Evolutionary conservation across 2,888 invertebrate species (phyloP), one percentile per base, ranked within the genome.

Genomic region (Leptogaster cylindrica): DNA sequence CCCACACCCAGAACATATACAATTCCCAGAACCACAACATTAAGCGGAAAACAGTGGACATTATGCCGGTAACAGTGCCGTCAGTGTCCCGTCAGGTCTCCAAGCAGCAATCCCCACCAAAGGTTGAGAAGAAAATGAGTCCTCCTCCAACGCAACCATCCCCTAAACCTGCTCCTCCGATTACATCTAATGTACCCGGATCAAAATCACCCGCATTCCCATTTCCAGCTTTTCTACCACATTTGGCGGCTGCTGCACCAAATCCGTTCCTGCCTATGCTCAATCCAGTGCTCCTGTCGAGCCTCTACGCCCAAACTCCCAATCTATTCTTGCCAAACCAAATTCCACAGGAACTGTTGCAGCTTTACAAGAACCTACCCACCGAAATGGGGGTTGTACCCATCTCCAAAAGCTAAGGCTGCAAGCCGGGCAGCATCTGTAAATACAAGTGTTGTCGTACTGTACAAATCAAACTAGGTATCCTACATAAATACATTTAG

Each of bases 21-120:
- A 72, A 72, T 55, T 70, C 71, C 8, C 72, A 71, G 46, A 72
- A 71, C 51, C 72, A 72, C 41, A 72, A 70, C 41, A 71, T 70
- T 7, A 71, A 70, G 27, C 48, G 71, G 28, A 70, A 70, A 61
- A 33, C 66, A 8, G 41, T 68, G 1, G 71, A 71, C 51, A 68
- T 66, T 25, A 44, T 69, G 16, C 64, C 67, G 16, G 50, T 63
- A 7, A 5, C 28, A 18, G 46, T 33, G 3, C 44, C 63, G 6
- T 8, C 16, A 12, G 27, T 8, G 1, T 23, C 36, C 5, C 41
- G 41, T 3, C 44, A 25, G 12, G 6, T 41, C 41, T 23, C 33
- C 4, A 55, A 36, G 8, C 55, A 55, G 36, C 27, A 61, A 27
- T 23, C 66, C 27, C 14, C 46, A 48, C 23, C 58, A 41, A 64